Conservation (phyloP, 2,797 vertebrate genomes). For the Leucoraja ocellata region DNA sequence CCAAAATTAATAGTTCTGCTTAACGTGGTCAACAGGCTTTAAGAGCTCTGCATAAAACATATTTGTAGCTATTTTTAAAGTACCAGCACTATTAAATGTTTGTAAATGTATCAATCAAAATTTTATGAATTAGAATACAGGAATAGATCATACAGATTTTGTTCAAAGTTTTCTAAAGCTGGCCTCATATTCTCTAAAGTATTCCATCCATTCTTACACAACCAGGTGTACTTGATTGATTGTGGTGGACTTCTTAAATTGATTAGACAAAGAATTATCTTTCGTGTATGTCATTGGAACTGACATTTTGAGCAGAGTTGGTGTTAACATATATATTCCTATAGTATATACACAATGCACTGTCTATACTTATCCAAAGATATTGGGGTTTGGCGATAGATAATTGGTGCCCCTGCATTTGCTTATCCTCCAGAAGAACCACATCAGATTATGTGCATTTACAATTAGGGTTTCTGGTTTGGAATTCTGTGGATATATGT, state of each 20-base stretch:
- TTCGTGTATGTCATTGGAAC: conserved; percentile 41
- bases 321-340: background rate
- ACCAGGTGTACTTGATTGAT: conserved; percentile 68
- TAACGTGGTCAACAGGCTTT: background rate
- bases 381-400: no score
- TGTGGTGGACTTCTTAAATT: conserved; percentile 72
- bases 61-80: background rate
- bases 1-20: background rate
- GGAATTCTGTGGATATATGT: background rate
- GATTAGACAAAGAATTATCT: conserved; percentile 53
- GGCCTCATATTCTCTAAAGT: conserved; percentile 60
- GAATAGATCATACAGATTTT: background rate
- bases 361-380: no score
- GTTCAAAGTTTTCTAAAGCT: background rate
- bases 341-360: background rate
- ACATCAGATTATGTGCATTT: background rate
- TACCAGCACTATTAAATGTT: background rate
- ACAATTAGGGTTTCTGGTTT: background rate
- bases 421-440: background rate
- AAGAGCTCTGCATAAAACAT: background rate
- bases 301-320: conserved; percentile 51
- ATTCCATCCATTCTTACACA: conserved; percentile 50
- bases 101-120: background rate
- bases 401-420: background rate
- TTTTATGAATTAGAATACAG: background rate